Percentiles rank a stretch among this genome's conserved stretches.
These are phyloP conservation scores for Lophius piscatorius DNA, from an alignment of 2,113 vertebrate species.

Conservation along the genomic window DNA sequence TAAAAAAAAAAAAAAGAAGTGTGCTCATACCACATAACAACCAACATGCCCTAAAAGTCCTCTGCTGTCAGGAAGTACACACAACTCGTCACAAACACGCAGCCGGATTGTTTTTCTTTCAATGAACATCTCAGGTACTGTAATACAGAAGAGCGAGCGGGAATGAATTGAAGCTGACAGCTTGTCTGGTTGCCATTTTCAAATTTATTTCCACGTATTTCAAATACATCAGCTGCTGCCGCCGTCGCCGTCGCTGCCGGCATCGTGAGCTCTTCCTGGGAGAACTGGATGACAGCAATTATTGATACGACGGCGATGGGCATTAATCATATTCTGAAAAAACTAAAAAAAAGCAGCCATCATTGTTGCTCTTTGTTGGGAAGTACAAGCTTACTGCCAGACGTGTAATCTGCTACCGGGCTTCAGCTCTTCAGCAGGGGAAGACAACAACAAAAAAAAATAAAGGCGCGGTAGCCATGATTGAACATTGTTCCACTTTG, in stretches of 20 bases:
- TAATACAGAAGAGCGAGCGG: constrained; percentile 46
- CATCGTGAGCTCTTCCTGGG: constrained; percentile 22
- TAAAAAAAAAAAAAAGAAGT: constrained; percentile 23
- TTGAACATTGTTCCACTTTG: constrained; percentile 17
- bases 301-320: constrained; percentile 55
- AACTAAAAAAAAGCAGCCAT: constrained; percentile 30
- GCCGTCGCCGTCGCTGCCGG: constrained; percentile 48
- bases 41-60: constrained; percentile 57
- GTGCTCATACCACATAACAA: constrained; percentile 32
- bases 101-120: constrained; percentile 44
- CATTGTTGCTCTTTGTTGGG: constrained; percentile 23
- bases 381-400: constrained; percentile 16
- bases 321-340: constrained; percentile 76
- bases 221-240: constrained; percentile 68
- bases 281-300: constrained; percentile 48
- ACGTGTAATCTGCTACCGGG: constrained; percentile 36
- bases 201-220: constrained; percentile 74
- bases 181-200: constrained; percentile 71
- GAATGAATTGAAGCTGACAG: constrained; percentile 70
- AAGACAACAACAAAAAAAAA: not conserved
- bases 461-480: constrained; percentile 3
- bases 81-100: constrained; percentile 35
- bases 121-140: constrained; percentile 52
- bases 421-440: not conserved
- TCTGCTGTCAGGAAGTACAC: constrained; percentile 59